Percentiles rank a stretch among this genome's conserved stretches.
Conservation (phyloP, 2,113 vertebrate species). For the Pachyramphus minor region DNA sequence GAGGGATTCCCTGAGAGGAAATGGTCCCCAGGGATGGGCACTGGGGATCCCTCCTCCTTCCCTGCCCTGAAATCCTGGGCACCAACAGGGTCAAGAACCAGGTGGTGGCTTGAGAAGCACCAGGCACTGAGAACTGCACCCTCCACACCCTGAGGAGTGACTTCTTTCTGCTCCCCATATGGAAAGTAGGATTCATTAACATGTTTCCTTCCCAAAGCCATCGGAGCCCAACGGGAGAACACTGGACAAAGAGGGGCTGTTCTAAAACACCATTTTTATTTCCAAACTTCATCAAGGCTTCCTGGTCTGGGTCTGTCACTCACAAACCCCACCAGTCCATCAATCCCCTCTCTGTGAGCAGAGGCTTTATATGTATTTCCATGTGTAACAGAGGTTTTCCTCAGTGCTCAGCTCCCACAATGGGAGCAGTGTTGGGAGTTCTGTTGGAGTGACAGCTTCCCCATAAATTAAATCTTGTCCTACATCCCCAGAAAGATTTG, state of each 20-base stretch:
- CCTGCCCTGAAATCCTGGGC: not conserved
- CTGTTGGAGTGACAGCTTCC: not conserved
- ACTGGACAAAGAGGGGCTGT: not conserved
- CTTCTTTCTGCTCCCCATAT: not conserved
- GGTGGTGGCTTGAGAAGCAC: constrained; percentile 9
- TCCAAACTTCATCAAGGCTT: not conserved
- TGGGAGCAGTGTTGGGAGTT: not conserved
- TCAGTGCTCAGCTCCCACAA: not conserved
- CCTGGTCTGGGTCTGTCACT: not conserved
- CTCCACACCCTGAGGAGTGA: not conserved
- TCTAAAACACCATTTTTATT: not conserved
- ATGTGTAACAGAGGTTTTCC: not conserved
- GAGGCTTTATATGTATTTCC: not conserved
- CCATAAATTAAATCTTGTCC: constrained; percentile 6
- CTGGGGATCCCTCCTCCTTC: not conserved
- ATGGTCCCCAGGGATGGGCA: not conserved
- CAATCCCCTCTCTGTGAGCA: not conserved
- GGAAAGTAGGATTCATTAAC: not conserved
- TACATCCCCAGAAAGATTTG: constrained; percentile 20
- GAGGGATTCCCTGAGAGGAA: not conserved
- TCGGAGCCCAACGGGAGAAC: not conserved
- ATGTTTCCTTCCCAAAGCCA: not conserved
- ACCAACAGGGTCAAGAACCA: not conserved
- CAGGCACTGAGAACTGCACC: not conserved
- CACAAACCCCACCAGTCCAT: not conserved